Evolutionary conservation across 1,140 invertebrate genomes (phyloP).

Genomic region (Drosophila tani): DNA sequence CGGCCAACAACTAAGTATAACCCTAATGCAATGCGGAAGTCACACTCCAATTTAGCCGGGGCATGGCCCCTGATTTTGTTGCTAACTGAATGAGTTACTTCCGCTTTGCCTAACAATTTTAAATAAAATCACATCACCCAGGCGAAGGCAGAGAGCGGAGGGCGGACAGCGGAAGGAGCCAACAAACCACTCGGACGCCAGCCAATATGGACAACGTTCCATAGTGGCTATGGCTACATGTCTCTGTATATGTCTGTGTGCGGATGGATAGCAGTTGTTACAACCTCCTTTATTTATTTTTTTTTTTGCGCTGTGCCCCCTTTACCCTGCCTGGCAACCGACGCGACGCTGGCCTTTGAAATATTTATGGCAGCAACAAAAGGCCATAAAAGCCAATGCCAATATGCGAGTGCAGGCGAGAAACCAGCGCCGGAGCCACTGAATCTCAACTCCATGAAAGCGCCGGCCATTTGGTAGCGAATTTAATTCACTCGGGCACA

Average conservation of each 20-base stretch:
- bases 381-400: constrained; percentile 45
- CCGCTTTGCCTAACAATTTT: constrained; percentile 78
- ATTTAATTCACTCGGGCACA: constrained; percentile 41
- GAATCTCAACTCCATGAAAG: constrained; percentile 39
- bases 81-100: constrained; percentile 81
- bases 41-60: constrained; percentile 72
- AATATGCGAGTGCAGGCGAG: constrained; percentile 51
- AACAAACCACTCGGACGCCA: constrained; percentile 35
- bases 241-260: constrained; percentile 9
- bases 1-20: constrained; percentile 62
- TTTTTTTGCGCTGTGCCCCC: not conserved
- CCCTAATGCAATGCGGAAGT: constrained; percentile 81
- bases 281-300: constrained; percentile 13
- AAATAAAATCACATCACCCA: constrained; percentile 72
- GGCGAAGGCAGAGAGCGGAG: not conserved
- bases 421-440: constrained; percentile 20
- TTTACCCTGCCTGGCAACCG: constrained; percentile 18
- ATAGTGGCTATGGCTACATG: constrained; percentile 10
- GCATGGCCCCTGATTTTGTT: constrained; percentile 71
- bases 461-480: constrained; percentile 44
- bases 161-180: not conserved
- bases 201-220: constrained; percentile 42
- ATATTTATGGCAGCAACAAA: constrained; percentile 55
- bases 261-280: constrained; percentile 41
- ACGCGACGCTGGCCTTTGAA: constrained; percentile 45